Conservation (phyloP, 2,113 vertebrate genomes). For the Steatornis caripensis region DNA sequence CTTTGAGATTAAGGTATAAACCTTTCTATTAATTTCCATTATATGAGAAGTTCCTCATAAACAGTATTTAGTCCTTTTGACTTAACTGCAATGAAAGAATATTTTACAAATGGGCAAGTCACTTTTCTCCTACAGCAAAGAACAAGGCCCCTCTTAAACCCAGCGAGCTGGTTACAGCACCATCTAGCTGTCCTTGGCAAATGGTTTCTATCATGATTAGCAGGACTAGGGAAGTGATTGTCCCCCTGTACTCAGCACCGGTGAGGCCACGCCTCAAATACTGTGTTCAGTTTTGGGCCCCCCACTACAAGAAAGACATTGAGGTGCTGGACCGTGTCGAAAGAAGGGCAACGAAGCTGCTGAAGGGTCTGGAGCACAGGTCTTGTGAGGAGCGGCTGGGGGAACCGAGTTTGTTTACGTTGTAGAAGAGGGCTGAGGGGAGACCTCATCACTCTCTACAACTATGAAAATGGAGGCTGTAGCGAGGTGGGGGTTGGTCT, state of each 20-base stretch:
- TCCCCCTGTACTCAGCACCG: fast-evolving
- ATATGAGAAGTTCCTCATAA: not conserved
- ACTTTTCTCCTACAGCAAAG: not conserved
- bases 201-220: fast-evolving
- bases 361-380: not conserved
- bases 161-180: fast-evolving
- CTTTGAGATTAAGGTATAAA: not conserved
- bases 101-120: not conserved
- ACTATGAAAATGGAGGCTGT: not conserved
- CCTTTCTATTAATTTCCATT: not conserved
- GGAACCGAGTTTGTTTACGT: not conserved
- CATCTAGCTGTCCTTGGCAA: not conserved
- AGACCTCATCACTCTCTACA: not conserved
- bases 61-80: not conserved
- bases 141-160: not conserved
- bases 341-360: fast-evolving
- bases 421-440: not conserved
- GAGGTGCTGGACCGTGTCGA: not conserved
- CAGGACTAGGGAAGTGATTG: not conserved
- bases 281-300: not conserved
- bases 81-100: not conserved
- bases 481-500: too few relatives aligned
- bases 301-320: not conserved
- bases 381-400: not conserved
- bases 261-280: fast-evolving